Conservation (phyloP, 2,113 vertebrate genomes). For the Limanda limanda region DNA sequence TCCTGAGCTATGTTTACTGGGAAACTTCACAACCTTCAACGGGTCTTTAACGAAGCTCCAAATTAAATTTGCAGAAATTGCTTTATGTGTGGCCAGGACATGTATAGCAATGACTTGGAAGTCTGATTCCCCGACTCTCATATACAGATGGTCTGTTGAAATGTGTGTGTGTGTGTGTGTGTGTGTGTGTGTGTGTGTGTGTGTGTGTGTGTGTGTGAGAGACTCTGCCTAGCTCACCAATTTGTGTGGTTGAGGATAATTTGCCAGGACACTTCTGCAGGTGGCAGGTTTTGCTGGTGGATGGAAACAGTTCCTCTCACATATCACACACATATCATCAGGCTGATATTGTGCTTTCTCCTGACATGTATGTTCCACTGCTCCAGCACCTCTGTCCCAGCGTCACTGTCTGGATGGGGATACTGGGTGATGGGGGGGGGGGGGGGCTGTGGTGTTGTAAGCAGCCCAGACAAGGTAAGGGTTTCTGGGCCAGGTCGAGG, state of each 20-base stretch:
- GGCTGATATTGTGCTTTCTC: constrained; percentile 42
- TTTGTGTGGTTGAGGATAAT: constrained; percentile 50
- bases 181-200: not conserved
- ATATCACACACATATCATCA: constrained; percentile 55
- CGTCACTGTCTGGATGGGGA: constrained; percentile 48
- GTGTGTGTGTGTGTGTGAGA: constrained; percentile 2
- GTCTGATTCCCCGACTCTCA: too few relatives aligned
- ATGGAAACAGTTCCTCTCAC: constrained; percentile 48
- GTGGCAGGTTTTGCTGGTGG: constrained; percentile 36
- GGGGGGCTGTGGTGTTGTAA: constrained; percentile 26
- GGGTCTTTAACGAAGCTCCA: too few relatives aligned
- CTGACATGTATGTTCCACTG: not conserved
- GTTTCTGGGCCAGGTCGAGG: constrained; percentile 64
- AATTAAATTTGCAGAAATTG: too few relatives aligned
- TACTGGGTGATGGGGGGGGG: constrained; percentile 32
- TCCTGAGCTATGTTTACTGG: too few relatives aligned
- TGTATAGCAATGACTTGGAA: too few relatives aligned
- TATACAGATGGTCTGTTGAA: too few relatives aligned
- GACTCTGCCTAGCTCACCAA: constrained; percentile 57
- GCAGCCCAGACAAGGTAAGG: constrained; percentile 53
- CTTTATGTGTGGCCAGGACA: too few relatives aligned
- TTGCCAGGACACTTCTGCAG: constrained; percentile 38
- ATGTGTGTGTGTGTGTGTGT: not conserved
- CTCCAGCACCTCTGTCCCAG: constrained; percentile 29
- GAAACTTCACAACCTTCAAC: too few relatives aligned